Percentiles rank a stretch among this genome's conserved stretches.
Evolutionary conservation across 2,797 vertebrate species (phyloP).

Genomic region (Tinamus major): DNA sequence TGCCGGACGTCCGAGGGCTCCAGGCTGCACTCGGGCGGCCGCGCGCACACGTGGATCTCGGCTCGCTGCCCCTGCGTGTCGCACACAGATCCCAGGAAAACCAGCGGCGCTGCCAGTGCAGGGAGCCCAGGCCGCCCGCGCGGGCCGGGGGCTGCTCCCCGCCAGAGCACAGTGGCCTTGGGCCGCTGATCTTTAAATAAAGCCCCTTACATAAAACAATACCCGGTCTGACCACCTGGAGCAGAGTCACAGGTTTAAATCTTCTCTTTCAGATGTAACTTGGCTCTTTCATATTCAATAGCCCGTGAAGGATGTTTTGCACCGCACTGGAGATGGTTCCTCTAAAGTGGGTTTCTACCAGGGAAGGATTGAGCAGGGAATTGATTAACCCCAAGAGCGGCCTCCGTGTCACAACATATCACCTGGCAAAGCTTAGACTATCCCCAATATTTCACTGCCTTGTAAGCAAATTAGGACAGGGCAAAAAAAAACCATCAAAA

Average conservation of each 20-base stretch:
- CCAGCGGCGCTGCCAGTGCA: not conserved
- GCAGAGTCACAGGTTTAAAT: not conserved
- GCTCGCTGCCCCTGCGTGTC: not conserved
- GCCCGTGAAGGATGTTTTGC: not conserved
- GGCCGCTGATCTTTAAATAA: not conserved
- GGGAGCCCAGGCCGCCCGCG: not conserved
- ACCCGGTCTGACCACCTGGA: not conserved
- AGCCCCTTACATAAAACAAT: not conserved
- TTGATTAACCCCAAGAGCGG: not conserved
- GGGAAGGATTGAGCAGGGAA: not conserved
- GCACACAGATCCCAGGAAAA: too few relatives aligned
- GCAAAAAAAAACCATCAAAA: not conserved
- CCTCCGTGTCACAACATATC: not conserved
- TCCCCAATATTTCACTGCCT: not conserved
- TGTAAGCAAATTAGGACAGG: not conserved
- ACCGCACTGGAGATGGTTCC: fast-evolving
- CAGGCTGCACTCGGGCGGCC: not conserved
- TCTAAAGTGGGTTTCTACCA: not conserved
- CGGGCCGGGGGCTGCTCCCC: not conserved
- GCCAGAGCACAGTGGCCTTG: too few relatives aligned
- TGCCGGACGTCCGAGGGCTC: not conserved
- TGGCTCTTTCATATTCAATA: not conserved
- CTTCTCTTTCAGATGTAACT: not conserved
- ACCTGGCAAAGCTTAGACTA: not conserved
- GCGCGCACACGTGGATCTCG: not conserved